phyloP scores from a whole-genome alignment of 2,113 vertebrate species.

The Tetraodon nigroviridis region DNA sequence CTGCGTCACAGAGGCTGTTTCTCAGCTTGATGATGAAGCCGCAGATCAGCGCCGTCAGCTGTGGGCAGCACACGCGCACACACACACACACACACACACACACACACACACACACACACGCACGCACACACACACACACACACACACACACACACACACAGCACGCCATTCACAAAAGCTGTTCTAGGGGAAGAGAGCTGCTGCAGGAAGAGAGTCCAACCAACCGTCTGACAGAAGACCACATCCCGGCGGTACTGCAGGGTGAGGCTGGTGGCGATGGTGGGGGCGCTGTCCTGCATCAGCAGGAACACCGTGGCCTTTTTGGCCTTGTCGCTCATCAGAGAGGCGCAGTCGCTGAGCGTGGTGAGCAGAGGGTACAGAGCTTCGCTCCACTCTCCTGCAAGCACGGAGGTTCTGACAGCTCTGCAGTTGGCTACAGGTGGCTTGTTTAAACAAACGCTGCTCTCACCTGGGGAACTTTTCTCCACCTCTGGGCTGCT shows the following conservation, averaged over 20 bases:
- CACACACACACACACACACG: too few relatives aligned
- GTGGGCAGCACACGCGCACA: neutral
- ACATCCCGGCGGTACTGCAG: conserved; percentile 96
- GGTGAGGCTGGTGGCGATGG: conserved; percentile 87
- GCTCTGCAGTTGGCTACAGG: too few relatives aligned
- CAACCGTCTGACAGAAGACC: conserved; percentile 97
- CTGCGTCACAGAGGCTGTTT: conserved; percentile 87
- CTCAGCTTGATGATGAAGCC: conserved; percentile 94
- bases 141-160: too few relatives aligned
- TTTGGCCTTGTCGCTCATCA: conserved; percentile 98
- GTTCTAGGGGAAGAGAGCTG: too few relatives aligned
- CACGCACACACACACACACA: too few relatives aligned
- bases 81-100: too few relatives aligned
- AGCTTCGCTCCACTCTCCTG: conserved; percentile 95
- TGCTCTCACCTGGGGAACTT: conserved; percentile 80
- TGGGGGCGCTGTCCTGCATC: conserved; percentile 96
- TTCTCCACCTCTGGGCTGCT: conserved; percentile 84
- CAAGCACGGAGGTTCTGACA: conserved; percentile 1
- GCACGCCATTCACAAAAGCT: too few relatives aligned
- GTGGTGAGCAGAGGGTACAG: conserved; percentile 93
- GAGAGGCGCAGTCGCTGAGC: conserved; percentile 89
- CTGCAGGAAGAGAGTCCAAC: conserved; percentile 19
- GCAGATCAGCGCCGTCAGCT: conserved; percentile 95
- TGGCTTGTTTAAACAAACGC: neutral
- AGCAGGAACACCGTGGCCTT: conserved; percentile 97